Base-by-base conservation (phyloP, 2,888 invertebrate species). In the Pollenia labialis region DNA sequence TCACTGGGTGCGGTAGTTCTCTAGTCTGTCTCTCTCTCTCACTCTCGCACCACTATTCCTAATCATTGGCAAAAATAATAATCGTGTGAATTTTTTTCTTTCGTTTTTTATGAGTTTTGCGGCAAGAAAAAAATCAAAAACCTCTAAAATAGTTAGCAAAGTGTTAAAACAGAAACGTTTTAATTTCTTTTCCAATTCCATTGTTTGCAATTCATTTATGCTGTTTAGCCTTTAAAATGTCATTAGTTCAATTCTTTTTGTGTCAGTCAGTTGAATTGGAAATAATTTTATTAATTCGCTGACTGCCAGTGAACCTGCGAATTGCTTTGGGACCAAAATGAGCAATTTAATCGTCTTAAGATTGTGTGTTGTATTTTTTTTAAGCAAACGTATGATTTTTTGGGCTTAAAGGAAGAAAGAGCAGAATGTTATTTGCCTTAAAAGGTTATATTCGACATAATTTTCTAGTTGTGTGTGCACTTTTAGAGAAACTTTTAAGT, bases 221-320 rank as follows among this genome's bases (percentile, higher is more conserved):
- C 10, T 23, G 54, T 58, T 40, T n/a, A 44, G 69, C 71, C 76
- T 83, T 81, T 85, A 84, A 88, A 88, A 76, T 87, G 85, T 86
- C 88, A 87, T 89, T 87, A 89, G 77, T 77, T 85, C 56, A 64
- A 74, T 72, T 42, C 68, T 80, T 84, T 90, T 89, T 90, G 90
- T 90, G 90, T 88, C 89, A 89, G 86, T 90, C 92, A 91, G 32
- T 66, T 92, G 92, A 89, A 60, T 90, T 89, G 92, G 91, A 92
- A 92, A 87, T 92, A 92, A 92, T 92, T 89, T 90, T 88, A 90
- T 92, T 90, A 92, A 90, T 90, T 50, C 54, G 48, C 64, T 72
- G 18, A 44, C 54, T 40, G 52, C 79, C 79, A 76, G 58, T 23
- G n/a, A 71, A 76, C 62, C 68, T 58, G 40, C 32, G 11, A 64